Conservation (phyloP, 2,888 invertebrate species). For the Dasypolia templi region DNA sequence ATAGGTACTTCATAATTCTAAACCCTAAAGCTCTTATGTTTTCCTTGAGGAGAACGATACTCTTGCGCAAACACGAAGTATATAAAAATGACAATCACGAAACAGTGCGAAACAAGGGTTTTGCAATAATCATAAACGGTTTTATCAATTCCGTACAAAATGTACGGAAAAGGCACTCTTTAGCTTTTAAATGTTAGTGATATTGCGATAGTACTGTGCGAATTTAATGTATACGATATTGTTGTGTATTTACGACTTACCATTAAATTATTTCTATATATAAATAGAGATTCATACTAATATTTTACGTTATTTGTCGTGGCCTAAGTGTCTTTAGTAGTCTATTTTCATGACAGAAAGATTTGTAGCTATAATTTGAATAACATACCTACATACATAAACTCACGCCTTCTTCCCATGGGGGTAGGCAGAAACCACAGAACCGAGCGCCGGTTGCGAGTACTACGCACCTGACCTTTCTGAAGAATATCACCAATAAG, state of each 20-base stretch:
- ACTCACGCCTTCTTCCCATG: too few species aligned
- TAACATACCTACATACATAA: too few species aligned
- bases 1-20: constrained; percentile 37
- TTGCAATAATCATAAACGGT: constrained; percentile 45
- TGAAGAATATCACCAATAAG: too few species aligned
- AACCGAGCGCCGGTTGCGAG: too few species aligned
- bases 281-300: background rate
- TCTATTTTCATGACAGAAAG: background rate
- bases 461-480: too few species aligned
- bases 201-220: constrained; percentile 22
- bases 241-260: background rate
- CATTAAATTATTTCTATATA: constrained; percentile 1
- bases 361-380: background rate
- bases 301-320: background rate
- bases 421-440: too few species aligned
- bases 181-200: constrained; percentile 43
- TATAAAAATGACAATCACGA: constrained; percentile 31
- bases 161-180: constrained; percentile 22
- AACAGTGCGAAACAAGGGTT: constrained; percentile 51
- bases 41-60: constrained; percentile 23
- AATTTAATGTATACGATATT: constrained; percentile 31
- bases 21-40: constrained; percentile 11
- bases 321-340: constrained; percentile 5
- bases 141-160: constrained; percentile 45
- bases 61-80: constrained; percentile 30